phyloP scores from a whole-genome alignment of 2,888 invertebrate species.

The Xestia rhomboidea region DNA sequence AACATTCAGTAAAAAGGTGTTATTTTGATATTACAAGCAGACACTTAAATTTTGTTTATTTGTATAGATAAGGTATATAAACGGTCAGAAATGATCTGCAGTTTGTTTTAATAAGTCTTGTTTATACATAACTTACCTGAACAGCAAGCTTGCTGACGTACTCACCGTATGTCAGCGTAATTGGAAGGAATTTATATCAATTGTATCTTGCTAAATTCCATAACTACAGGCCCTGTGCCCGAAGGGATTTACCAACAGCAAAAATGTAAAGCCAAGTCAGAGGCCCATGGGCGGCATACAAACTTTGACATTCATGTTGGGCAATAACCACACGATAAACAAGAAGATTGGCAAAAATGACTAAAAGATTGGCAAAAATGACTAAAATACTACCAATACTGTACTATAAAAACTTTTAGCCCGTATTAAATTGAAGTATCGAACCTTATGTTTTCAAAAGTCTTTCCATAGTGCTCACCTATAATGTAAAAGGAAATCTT shows the following conservation, averaged over 20 bases:
- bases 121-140: neutral
- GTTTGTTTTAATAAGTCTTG: neutral
- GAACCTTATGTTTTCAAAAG: neutral
- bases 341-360: neutral
- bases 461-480: neutral
- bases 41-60: too few species aligned
- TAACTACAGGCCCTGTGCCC: too few species aligned
- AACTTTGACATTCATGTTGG: too few species aligned
- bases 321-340: too few species aligned
- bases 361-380: neutral
- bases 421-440: neutral
- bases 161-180: neutral
- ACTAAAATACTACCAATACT: too few species aligned
- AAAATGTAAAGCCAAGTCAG: too few species aligned
- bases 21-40: too few species aligned
- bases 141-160: neutral
- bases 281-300: too few species aligned
- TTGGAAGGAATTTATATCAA: neutral
- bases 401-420: neutral
- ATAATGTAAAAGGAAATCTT: neutral
- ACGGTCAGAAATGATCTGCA: neutral
- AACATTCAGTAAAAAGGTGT: too few species aligned
- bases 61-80: neutral
- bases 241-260: neutral
- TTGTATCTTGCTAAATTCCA: neutral